phyloP scores from a whole-genome alignment of 1,140 invertebrate genomes.

The Temnothorax nylanderi region DNA sequence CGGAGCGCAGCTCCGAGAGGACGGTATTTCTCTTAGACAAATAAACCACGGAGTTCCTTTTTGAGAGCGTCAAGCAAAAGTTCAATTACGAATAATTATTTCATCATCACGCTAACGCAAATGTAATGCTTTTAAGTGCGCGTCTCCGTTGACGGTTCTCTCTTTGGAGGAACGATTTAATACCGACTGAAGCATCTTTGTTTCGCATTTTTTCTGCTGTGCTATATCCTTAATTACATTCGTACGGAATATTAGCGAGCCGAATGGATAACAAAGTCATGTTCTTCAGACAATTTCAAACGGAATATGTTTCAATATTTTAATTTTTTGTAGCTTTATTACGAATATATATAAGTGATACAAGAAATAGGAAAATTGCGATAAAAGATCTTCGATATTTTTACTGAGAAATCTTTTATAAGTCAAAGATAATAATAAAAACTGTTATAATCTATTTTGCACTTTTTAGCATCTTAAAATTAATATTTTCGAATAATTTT shows the following conservation, averaged over 20 bases:
- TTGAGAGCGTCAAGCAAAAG: conserved; percentile 45
- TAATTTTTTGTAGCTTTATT: not conserved
- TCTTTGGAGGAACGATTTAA: not conserved
- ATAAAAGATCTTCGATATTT: not conserved
- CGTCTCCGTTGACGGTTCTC: not conserved
- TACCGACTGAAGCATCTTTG: not conserved
- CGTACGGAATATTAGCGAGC: not conserved
- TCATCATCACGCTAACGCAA: conserved; percentile 17
- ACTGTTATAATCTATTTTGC: not conserved
- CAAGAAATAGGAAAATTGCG: not conserved
- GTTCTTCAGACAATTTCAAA: not conserved
- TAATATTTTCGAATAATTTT: not conserved
- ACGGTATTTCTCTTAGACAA: conserved; percentile 25
- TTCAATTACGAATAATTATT: conserved; percentile 60
- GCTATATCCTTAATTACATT: not conserved
- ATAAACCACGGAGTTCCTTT: conserved; percentile 7
- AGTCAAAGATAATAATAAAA: not conserved
- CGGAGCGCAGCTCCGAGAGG: not conserved
- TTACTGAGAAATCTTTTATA: not conserved
- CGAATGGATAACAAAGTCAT: not conserved
- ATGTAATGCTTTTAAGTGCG: conserved; percentile 31
- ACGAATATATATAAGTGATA: not conserved
- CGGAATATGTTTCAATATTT: not conserved
- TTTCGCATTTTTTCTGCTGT: not conserved
- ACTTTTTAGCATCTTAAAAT: not conserved